Conservation (phyloP, 2,797 vertebrate genomes). For the Geotria australis region DNA sequence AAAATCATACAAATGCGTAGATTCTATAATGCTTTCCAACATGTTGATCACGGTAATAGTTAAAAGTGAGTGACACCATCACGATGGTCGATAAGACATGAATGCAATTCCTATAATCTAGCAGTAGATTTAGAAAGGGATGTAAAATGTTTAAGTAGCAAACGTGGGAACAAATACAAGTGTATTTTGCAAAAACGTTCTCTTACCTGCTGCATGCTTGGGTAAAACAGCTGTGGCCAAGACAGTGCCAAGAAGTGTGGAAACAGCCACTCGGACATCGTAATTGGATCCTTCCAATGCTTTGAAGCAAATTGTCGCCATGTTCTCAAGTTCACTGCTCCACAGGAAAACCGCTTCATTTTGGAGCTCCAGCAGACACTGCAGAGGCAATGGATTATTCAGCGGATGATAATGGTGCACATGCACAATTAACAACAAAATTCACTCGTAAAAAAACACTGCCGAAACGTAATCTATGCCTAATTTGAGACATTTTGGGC, state of each 20-base stretch:
- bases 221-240: conserved; percentile 92
- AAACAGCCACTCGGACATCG: conserved; percentile 68
- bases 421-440: background rate
- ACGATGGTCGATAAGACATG: too few relatives aligned
- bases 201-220: conserved; percentile 70
- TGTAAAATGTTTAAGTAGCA: too few relatives aligned
- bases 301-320: conserved; percentile 81
- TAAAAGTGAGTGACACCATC: too few relatives aligned
- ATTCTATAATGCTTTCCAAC: too few relatives aligned
- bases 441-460: background rate
- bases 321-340: conserved; percentile 82
- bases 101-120: too few relatives aligned
- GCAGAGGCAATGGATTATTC: conserved; percentile 3
- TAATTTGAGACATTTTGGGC: too few relatives aligned
- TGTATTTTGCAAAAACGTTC: background rate
- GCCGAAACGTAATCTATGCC: too few relatives aligned
- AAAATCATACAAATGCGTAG: too few relatives aligned
- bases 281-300: conserved; percentile 90
- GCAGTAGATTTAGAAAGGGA: too few relatives aligned
- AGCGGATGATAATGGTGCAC: background rate
- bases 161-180: too few relatives aligned
- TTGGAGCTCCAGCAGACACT: conserved; percentile 86
- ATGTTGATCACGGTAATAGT: too few relatives aligned
- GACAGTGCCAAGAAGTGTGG: conserved; percentile 66
- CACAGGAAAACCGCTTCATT: conserved; percentile 98